Conservation (phyloP, 2,888 invertebrate species). For the Erebia palarica region DNA sequence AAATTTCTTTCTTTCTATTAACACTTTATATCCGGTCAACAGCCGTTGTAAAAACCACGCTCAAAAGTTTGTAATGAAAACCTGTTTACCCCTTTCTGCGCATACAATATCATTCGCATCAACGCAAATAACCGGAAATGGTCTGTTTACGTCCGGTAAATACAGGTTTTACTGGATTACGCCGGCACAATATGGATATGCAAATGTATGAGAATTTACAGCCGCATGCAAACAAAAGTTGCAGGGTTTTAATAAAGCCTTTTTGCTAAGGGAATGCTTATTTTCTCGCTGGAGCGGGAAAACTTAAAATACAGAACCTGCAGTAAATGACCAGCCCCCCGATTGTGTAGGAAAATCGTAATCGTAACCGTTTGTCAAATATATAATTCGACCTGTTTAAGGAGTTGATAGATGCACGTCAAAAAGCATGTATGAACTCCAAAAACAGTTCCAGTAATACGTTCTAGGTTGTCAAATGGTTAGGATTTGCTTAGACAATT, state of each 20-base stretch:
- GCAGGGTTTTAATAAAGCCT: slow-evolving; percentile 18
- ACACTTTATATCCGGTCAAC: background rate
- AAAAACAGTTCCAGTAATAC: no score
- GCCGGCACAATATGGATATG: slow-evolving; percentile 16
- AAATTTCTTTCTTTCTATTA: no score
- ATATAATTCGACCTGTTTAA: no score
- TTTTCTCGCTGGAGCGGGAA: background rate
- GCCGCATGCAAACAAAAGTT: slow-evolving; percentile 16
- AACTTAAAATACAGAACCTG: background rate
- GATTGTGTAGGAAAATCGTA: background rate
- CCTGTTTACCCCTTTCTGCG: background rate
- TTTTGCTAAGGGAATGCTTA: slow-evolving; percentile 18
- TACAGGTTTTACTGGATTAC: slow-evolving; percentile 24
- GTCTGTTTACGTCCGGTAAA: slow-evolving; percentile 23
- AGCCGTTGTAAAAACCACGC: background rate
- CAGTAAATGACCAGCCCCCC: background rate
- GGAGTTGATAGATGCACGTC: no score
- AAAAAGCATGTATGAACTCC: no score
- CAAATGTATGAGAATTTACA: slow-evolving; percentile 18
- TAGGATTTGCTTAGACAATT: no score
- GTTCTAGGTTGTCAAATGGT: no score
- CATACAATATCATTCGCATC: slow-evolving; percentile 9
- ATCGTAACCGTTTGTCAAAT: no score
- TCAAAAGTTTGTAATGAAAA: background rate
- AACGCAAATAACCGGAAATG: slow-evolving; percentile 13